phyloP scores from a whole-genome alignment of 1,140 invertebrate species.

The Penaeus chinensis region DNA sequence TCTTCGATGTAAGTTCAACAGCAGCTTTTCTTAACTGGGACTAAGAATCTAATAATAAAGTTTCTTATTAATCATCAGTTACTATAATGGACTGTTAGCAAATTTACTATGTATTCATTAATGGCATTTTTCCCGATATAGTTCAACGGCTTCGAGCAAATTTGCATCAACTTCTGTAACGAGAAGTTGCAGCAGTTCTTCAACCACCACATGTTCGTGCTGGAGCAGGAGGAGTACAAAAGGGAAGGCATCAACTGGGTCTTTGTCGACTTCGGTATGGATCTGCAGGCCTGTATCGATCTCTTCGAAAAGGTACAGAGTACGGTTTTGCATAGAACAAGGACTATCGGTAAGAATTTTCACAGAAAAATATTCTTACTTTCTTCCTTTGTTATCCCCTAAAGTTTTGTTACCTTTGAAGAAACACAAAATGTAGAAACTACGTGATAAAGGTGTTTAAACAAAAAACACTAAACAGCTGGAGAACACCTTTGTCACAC shows the following conservation, averaged over 20 bases:
- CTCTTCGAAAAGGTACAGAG: conserved; percentile 78
- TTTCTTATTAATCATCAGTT: not conserved
- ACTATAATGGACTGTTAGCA: not conserved
- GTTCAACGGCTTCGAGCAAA: conserved; percentile 71
- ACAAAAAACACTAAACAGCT: too few relatives aligned
- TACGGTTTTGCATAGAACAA: too few relatives aligned
- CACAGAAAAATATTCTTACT: too few relatives aligned
- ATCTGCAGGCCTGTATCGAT: conserved; percentile 76
- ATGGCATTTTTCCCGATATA: conserved; percentile 25
- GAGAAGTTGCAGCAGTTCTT: conserved; percentile 60
- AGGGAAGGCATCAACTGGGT: conserved; percentile 80
- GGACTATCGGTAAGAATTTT: too few relatives aligned
- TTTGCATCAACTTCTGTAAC: conserved; percentile 60
- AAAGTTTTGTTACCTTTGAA: too few relatives aligned
- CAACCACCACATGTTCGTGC: conserved; percentile 60
- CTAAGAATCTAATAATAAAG: conserved; percentile 69
- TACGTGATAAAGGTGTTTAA: too few relatives aligned
- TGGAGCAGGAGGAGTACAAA: conserved; percentile 76
- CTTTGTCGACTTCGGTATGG: conserved; percentile 70
- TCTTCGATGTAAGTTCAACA: conserved; percentile 66
- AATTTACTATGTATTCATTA: not conserved
- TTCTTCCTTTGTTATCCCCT: too few relatives aligned
- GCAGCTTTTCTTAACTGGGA: conserved; percentile 69
- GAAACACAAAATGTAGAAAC: too few relatives aligned
- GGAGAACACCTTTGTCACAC: too few relatives aligned